Conservation (phyloP, 2,113 vertebrate species). For the Pachypanchax playfairii region DNA sequence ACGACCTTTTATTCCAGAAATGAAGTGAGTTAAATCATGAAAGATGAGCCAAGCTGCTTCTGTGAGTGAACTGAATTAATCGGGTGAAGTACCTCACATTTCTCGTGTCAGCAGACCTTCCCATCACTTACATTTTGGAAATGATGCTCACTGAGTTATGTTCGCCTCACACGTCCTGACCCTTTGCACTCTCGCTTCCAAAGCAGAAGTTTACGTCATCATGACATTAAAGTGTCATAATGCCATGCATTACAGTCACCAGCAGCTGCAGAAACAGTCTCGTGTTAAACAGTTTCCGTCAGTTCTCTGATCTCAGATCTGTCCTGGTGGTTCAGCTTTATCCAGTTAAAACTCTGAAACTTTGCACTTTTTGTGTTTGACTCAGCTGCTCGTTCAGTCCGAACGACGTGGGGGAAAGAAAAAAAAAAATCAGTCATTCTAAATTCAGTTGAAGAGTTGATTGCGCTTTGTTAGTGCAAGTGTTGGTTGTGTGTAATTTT, state of each 20-base stretch:
- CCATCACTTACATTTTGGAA: not conserved
- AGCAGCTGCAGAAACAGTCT: not conserved
- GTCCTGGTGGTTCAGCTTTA: no score
- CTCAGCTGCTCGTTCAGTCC: constrained; percentile 1
- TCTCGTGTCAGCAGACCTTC: not conserved
- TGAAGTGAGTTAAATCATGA: no score
- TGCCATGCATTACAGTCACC: no score
- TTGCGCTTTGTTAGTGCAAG: constrained; percentile 17
- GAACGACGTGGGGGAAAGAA: not conserved
- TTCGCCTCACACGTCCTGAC: not conserved
- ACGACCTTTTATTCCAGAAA: no score
- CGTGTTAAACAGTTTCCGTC: no score
- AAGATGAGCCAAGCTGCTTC: no score
- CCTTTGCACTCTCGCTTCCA: not conserved
- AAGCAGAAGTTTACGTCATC: not conserved
- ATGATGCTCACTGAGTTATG: not conserved
- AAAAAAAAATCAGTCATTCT: not conserved
- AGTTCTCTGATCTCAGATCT: no score
- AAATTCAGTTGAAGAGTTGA: not conserved
- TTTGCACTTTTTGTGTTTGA: not conserved
- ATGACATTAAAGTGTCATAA: no score
- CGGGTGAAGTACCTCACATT: not conserved
- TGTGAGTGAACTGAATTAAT: no score
- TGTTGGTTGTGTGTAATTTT: constrained; percentile 1
- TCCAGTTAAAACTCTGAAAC: no score